phyloP scores from a whole-genome alignment of 2,113 vertebrate genomes.

The Corynorhinus townsendii region DNA sequence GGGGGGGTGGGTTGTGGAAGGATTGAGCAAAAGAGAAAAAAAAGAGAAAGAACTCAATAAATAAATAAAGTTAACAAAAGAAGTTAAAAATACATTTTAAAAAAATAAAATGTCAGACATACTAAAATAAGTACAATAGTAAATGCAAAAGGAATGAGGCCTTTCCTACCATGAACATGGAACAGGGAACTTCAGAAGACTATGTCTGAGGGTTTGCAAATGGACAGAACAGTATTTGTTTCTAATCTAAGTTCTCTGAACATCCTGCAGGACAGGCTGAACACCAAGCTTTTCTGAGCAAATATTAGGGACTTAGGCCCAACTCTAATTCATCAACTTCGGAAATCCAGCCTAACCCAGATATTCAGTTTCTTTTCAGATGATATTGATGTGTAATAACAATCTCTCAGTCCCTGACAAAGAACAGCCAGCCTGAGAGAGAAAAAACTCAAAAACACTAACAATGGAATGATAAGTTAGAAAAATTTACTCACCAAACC shows the following conservation, averaged over 20 bases:
- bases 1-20: too few species aligned
- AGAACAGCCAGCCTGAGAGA: conserved; percentile 2
- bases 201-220: conserved; percentile 34
- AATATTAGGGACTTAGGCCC: not conserved
- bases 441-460: conserved; percentile 6
- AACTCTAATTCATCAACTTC: conserved; percentile 45
- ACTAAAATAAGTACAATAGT: conserved; percentile 37
- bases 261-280: not conserved
- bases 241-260: conserved; percentile 34
- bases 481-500: not conserved
- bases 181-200: conserved; percentile 57
- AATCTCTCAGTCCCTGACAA: conserved; percentile 38
- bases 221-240: not conserved
- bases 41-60: not conserved
- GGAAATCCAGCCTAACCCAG: conserved; percentile 11
- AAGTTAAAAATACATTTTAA: not conserved
- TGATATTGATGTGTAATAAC: conserved; percentile 34
- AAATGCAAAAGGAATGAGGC: not conserved
- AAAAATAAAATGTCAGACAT: conserved; percentile 35
- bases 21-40: not conserved
- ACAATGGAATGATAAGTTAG: not conserved
- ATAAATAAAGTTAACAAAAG: not conserved
- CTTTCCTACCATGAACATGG: not conserved
- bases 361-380: conserved; percentile 26
- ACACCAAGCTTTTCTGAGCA: not conserved